Evolutionary conservation across 2,888 invertebrate species (phyloP), one percentile per base, ranked within the genome.

Genomic region (Girardia tigrina): DNA sequence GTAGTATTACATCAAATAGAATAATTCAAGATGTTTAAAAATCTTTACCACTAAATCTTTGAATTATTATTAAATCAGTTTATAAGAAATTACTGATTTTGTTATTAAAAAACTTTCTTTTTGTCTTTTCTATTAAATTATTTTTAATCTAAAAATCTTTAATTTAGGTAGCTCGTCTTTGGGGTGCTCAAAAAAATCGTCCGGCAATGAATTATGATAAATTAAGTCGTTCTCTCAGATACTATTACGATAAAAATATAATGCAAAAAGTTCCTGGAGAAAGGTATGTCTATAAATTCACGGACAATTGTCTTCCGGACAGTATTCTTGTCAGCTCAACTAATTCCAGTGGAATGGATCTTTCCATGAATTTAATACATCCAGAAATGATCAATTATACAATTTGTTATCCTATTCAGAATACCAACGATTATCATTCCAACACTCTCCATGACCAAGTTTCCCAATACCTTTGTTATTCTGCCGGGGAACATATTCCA

Each of bases 151-250:
- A 14, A 42, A 42, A 14, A 14, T 42, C n/a, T 6, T 16, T 70
- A 6, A 70, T 6, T 28, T 23, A 91, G 91, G 94, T 94, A 78
- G 94, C 94, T 0, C 87, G 94, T 20, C 88, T 93, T 26, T 94
- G 94, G 94, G 94, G 94, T 0, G 89, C 93, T 4, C 93, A 94
- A 85, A 94, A 94, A 86, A 94, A 94, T 86, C 87, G 94, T 0
- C 94, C 94, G 0, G 94, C 94, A 0, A 94, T 94, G 94, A 94
- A 94, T 86, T 94, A 94, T 83, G 94, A 94, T 85, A 94, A 94
- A 84, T 86, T 94, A 72, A 93, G 93, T 42, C 87, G 94, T 6
- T 94, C 94, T 0, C 86, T 94, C 42, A 88, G 94, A n/a, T 94
- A 94, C 81, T 94, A 94, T 83, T 94, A 94, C 83, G 94, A 94